phyloP scores from a whole-genome alignment of 1,140 invertebrate genomes.

The Hylaeus volcanicus region DNA sequence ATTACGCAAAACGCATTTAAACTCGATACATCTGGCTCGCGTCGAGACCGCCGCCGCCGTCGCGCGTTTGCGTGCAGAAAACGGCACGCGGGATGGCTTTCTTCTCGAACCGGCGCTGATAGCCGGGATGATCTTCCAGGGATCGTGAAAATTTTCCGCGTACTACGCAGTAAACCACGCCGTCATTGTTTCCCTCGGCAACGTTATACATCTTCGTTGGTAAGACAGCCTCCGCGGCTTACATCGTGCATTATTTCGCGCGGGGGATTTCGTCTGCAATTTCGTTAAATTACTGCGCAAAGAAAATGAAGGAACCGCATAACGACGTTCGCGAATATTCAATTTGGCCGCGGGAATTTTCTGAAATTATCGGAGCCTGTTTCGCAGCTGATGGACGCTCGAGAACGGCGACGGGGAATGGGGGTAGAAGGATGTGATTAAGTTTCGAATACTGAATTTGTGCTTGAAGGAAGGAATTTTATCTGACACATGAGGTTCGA shows the following conservation, averaged over 20 bases:
- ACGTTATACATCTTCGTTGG: constrained; percentile 43
- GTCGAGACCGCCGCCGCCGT: constrained; percentile 1
- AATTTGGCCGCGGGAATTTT: neutral
- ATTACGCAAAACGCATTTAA: constrained; percentile 76
- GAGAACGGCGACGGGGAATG: neutral
- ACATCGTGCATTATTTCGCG: constrained; percentile 11
- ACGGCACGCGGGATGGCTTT: constrained; percentile 2
- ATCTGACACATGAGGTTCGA: no score
- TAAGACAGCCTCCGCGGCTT: constrained; percentile 24
- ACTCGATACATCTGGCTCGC: constrained; percentile 64
- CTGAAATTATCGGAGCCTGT: neutral
- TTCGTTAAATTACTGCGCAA: constrained; percentile 24
- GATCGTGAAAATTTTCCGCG: constrained; percentile 35
- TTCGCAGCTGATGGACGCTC: neutral
- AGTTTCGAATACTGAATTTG: neutral
- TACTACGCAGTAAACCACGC: constrained; percentile 31
- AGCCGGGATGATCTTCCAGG: constrained; percentile 52
- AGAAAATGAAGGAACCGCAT: constrained; percentile 7
- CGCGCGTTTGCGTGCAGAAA: neutral
- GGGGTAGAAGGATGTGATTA: neutral
- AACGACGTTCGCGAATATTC: constrained; percentile 18
- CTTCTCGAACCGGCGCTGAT: constrained; percentile 16
- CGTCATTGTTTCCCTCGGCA: constrained; percentile 29
- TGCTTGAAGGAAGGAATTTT: neutral
- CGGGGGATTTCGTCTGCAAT: constrained; percentile 38